phyloP scores from a whole-genome alignment of 2,113 vertebrate species.

The Uria aalge region DNA sequence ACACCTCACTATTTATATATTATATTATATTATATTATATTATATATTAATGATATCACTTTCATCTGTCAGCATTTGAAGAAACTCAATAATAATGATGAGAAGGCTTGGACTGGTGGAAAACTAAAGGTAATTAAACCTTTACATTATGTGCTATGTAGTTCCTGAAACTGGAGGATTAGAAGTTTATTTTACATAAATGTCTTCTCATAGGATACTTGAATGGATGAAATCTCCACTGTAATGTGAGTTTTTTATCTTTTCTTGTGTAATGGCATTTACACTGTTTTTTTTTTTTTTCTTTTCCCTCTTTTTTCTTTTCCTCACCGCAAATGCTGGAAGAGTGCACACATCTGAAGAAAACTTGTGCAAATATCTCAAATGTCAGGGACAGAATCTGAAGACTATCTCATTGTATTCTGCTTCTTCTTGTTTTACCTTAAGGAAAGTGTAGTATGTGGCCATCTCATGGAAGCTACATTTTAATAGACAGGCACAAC shows the following conservation, averaged over 20 bases:
- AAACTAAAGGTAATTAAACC: background rate
- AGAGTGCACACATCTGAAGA: background rate
- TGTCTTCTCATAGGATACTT: background rate
- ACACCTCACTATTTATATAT: background rate
- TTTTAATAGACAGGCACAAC: background rate
- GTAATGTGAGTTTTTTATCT: background rate
- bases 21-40: background rate
- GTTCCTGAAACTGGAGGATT: background rate
- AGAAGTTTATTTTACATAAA: background rate
- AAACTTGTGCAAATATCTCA: conserved; percentile 6
- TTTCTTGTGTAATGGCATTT: background rate
- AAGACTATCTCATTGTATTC: background rate
- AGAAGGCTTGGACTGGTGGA: background rate
- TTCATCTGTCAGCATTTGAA: background rate
- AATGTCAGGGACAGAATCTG: background rate
- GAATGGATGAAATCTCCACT: background rate
- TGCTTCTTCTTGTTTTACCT: background rate
- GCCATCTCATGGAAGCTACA: background rate
- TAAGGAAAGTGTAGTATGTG: background rate
- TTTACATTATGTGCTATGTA: background rate
- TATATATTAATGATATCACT: background rate
- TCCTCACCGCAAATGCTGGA: background rate
- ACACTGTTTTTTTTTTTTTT: background rate
- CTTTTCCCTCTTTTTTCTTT: background rate
- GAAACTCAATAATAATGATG: background rate